Conservation (phyloP, 2,113 vertebrate species). For the Gobiocypris rarus region DNA sequence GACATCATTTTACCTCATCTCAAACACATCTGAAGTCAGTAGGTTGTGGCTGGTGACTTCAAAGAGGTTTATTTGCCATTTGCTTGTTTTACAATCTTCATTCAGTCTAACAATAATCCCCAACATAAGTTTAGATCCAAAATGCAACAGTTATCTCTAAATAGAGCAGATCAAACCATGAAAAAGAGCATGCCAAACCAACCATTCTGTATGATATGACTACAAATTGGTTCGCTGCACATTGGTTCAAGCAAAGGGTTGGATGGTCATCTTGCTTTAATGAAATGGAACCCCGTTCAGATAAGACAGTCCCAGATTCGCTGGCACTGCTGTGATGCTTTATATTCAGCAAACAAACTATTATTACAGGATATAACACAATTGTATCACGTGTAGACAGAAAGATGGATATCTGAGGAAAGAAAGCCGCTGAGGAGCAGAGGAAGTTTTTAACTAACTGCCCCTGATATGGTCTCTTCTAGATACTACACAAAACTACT, state of each 20-base stretch:
- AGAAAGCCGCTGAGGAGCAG: not conserved
- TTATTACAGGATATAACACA: not conserved
- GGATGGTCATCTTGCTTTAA: not conserved
- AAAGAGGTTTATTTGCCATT: constrained; percentile 6
- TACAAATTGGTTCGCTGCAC: not conserved
- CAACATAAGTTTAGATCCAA: not conserved
- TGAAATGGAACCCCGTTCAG: not conserved
- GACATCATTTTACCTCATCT: not conserved
- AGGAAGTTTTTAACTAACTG: not conserved
- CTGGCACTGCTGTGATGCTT: not conserved
- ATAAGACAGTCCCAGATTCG: not conserved
- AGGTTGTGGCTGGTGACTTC: not conserved
- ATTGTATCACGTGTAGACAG: not conserved
- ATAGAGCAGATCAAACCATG: not conserved
- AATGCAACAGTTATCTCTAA: not conserved
- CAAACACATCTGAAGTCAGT: not conserved
- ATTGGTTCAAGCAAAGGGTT: not conserved
- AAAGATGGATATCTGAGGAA: not conserved
- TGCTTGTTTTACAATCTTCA: not conserved
- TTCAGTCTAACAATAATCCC: not conserved
- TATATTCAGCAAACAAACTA: not conserved
- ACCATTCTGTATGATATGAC: not conserved
- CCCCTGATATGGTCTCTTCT: not conserved
- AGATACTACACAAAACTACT: constrained; percentile 7
- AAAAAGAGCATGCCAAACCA: not conserved